These are phyloP conservation scores for Tringa solitaria DNA, from an alignment of 2,113 vertebrate genomes.

Conservation along the genomic window DNA sequence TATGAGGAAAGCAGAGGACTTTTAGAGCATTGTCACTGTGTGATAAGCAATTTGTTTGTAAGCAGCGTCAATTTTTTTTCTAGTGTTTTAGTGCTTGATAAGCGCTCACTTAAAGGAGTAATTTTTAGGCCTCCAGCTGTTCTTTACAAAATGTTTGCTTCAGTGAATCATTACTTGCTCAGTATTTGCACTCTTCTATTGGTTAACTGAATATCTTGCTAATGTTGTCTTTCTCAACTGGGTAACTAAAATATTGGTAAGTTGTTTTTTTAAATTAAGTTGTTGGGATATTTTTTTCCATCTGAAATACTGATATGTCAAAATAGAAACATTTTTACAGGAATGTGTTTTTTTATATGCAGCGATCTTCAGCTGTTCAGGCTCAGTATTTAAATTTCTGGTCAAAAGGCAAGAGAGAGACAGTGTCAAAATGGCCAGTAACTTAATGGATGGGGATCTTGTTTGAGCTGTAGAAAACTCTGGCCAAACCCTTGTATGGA, in stretches of 20 bases:
- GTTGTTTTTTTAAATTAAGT: not conserved
- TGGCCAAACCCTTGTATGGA: not conserved
- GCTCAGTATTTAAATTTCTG: not conserved
- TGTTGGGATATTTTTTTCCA: not conserved
- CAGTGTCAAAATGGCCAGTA: not conserved
- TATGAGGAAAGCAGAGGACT: not conserved
- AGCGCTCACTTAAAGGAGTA: not conserved
- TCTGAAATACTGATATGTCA: not conserved
- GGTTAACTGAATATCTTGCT: not conserved
- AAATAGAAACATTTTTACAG: not conserved
- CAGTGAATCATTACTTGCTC: conserved; percentile 14
- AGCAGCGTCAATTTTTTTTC: conserved; percentile 7
- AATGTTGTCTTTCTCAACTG: not conserved
- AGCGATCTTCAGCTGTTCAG: not conserved
- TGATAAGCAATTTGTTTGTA: conserved; percentile 11
- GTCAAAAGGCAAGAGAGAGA: not conserved
- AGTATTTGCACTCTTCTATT: not conserved
- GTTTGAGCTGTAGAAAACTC: not conserved
- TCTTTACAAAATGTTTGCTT: conserved; percentile 29
- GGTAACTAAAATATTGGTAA: not conserved
- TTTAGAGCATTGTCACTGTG: not conserved
- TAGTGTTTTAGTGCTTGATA: conserved; percentile 11
- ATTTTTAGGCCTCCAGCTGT: conserved; percentile 34
- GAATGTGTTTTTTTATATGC: not conserved
- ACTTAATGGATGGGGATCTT: not conserved